Evolutionary conservation across 2,888 invertebrate species (phyloP).

Genomic region (Leistus spinibarbis): DNA sequence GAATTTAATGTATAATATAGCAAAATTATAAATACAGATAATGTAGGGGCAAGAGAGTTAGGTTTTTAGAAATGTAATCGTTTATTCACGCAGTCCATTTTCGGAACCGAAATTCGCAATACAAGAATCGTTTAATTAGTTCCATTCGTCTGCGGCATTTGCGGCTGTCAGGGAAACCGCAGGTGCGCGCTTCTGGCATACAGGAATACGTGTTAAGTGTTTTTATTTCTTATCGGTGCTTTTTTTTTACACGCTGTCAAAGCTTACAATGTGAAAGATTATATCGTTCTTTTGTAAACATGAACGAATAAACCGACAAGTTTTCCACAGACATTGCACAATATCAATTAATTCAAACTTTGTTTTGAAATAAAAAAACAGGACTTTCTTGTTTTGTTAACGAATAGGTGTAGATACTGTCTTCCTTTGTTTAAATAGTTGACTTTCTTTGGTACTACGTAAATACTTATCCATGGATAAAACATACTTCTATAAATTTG

Average conservation of each 20-base stretch:
- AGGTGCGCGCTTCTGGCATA: constrained; percentile 20
- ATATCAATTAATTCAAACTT: no score
- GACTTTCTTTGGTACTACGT: no score
- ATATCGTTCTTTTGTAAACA: constrained; percentile 28
- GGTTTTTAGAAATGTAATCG: neutral
- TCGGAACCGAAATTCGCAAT: constrained; percentile 1
- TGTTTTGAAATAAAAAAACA: no score
- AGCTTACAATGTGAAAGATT: constrained; percentile 32
- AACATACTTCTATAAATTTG: no score
- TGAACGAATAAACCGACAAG: constrained; percentile 29
- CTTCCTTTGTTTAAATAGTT: no score
- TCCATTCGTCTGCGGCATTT: constrained; percentile 12
- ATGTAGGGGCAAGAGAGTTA: neutral
- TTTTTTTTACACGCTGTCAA: constrained; percentile 28
- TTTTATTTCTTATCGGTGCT: constrained; percentile 32
- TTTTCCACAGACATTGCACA: constrained; percentile 18
- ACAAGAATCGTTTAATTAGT: constrained; percentile 20
- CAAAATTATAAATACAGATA: no score
- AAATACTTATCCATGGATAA: no score
- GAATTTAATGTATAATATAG: no score
- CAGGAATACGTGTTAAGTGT: constrained; percentile 24
- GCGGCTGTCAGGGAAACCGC: constrained; percentile 19
- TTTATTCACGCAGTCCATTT: neutral
- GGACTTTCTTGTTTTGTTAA: no score
- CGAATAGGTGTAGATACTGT: no score